phyloP scores from a whole-genome alignment of 1,140 invertebrate species.

The Leucophenga varia region DNA sequence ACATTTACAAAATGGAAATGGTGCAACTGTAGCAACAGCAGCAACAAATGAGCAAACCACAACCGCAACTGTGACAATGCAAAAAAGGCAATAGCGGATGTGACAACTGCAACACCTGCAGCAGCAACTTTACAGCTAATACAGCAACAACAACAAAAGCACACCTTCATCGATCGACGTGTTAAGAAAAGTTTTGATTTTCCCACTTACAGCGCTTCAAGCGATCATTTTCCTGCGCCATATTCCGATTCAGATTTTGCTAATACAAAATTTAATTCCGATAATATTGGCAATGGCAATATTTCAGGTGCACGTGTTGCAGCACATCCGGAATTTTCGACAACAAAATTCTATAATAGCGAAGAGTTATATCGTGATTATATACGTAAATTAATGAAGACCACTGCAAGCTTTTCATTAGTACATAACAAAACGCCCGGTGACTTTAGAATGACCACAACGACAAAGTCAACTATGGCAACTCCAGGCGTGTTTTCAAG shows the following conservation, averaged over 20 bases:
- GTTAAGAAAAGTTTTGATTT: slow-evolving; percentile 55
- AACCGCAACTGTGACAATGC: neutral
- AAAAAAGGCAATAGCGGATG: no score
- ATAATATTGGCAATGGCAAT: slow-evolving; percentile 4
- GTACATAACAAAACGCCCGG: no score
- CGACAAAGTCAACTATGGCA: slow-evolving; percentile 27
- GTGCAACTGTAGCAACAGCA: slow-evolving; percentile 2
- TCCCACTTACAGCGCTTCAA: slow-evolving; percentile 36
- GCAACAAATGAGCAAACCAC: neutral
- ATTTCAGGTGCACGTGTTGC: slow-evolving; percentile 2
- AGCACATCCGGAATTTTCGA: slow-evolving; percentile 50
- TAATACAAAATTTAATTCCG: slow-evolving; percentile 52
- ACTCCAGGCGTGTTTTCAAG: slow-evolving; percentile 11
- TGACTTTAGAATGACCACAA: slow-evolving; percentile 4
- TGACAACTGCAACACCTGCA: neutral
- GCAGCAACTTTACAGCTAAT: slow-evolving; percentile 10
- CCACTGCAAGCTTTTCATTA: no score
- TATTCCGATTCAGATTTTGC: slow-evolving; percentile 51
- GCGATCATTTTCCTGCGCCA: slow-evolving; percentile 39
- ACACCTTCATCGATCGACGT: slow-evolving; percentile 43
- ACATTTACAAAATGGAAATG: slow-evolving; percentile 43
- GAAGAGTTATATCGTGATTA: slow-evolving; percentile 55
- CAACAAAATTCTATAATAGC: slow-evolving; percentile 56
- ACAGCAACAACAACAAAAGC: slow-evolving; percentile 6
- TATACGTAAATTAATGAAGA: slow-evolving; percentile 46